Conservation (phyloP, 2,888 invertebrate genomes). For the Diabrotica balteata region DNA sequence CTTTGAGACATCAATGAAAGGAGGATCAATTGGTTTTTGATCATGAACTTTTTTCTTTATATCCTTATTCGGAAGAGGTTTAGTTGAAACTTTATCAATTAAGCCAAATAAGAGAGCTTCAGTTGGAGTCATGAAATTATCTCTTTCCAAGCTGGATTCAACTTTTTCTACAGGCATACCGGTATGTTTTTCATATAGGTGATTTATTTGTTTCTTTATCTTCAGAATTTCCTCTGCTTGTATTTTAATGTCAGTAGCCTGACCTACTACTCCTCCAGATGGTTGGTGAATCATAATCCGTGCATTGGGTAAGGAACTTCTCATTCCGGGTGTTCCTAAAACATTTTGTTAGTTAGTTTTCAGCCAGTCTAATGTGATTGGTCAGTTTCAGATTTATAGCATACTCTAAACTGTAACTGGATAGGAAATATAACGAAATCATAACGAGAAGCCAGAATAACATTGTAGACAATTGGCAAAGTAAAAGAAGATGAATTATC, state of each 20-base stretch:
- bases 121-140: conserved; percentile 88
- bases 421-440: neutral
- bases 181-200: conserved; percentile 84
- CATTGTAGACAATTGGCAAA: neutral
- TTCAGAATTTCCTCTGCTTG: conserved; percentile 96
- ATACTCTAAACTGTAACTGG: too few relatives aligned
- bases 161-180: conserved; percentile 66
- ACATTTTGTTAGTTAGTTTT: neutral
- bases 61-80: conserved; percentile 31
- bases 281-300: conserved; percentile 98
- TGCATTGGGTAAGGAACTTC: conserved; percentile 94
- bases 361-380: too few relatives aligned
- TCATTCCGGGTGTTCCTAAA: conserved; percentile 70
- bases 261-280: conserved; percentile 86
- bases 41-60: neutral
- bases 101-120: conserved; percentile 93
- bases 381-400: too few relatives aligned
- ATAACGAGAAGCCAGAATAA: neutral
- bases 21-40: neutral
- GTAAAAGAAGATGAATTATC: too few relatives aligned
- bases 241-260: conserved; percentile 97
- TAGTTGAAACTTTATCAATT: conserved; percentile 82
- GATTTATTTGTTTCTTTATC: conserved; percentile 85
- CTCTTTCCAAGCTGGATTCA: conserved; percentile 86
- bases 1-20: conserved; percentile 12